Conservation (phyloP, 2,888 invertebrate genomes). For the Gonocerus acuteangulatus region DNA sequence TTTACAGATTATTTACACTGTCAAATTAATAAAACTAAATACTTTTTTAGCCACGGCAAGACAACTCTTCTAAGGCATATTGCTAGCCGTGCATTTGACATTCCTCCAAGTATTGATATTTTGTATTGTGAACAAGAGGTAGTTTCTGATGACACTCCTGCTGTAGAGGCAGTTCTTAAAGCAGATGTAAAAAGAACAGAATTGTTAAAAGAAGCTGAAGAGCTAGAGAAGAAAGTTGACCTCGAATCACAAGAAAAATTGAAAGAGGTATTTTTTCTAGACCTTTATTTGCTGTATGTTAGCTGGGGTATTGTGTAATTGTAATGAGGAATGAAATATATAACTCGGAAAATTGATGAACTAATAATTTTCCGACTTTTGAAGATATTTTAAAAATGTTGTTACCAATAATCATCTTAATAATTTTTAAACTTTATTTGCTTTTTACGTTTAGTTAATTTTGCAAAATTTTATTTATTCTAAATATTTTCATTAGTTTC, state of each 20-base stretch:
- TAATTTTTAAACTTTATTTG: too few species aligned
- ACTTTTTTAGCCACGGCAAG: constrained; percentile 82
- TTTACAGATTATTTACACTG: too few species aligned
- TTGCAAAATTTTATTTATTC: too few species aligned
- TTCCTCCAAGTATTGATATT: constrained; percentile 93
- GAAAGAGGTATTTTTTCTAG: constrained; percentile 72
- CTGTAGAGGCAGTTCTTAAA: constrained; percentile 86
- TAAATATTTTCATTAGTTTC: too few species aligned
- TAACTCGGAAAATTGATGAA: too few species aligned
- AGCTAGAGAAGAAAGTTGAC: constrained; percentile 67
- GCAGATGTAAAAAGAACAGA: constrained; percentile 84
- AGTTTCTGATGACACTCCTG: constrained; percentile 84
- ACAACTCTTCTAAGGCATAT: constrained; percentile 92
- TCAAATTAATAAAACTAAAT: too few species aligned
- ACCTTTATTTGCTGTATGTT: background rate
- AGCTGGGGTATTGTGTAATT: background rate
- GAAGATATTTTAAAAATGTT: too few species aligned
- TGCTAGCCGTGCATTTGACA: constrained; percentile 78
- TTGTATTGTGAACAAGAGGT: constrained; percentile 98
- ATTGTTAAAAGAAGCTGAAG: constrained; percentile 73
- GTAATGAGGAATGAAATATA: too few species aligned
- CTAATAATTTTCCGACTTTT: too few species aligned
- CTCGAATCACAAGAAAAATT: constrained; percentile 66
- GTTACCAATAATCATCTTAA: too few species aligned
- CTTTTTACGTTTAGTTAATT: too few species aligned